phyloP scores from a whole-genome alignment of 1,140 invertebrate genomes.

The Camponotus pennsylvanicus region DNA sequence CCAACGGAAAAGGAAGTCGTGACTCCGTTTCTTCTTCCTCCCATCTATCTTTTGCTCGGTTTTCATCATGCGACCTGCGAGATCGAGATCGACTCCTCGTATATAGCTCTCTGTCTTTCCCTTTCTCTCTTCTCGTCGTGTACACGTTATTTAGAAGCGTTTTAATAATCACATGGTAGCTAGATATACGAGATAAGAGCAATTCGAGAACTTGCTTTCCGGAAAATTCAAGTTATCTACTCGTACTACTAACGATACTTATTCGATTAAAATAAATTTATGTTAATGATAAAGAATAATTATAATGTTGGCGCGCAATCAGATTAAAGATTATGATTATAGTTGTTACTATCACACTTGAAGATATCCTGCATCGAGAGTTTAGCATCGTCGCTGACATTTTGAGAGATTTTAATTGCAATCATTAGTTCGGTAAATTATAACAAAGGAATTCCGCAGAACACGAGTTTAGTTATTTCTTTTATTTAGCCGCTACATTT shows the following conservation, averaged over 20 bases:
- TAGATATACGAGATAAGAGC: neutral
- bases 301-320: neutral
- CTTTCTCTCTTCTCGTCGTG: neutral
- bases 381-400: neutral
- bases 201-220: neutral
- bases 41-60: neutral
- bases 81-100: neutral
- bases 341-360: neutral
- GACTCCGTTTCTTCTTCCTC: constrained; percentile 59
- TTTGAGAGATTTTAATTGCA: constrained; percentile 43
- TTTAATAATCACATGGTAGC: neutral
- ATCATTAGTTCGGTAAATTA: constrained; percentile 14
- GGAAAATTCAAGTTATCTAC: neutral
- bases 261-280: constrained; percentile 12
- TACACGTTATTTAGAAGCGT: neutral
- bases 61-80: constrained; percentile 12
- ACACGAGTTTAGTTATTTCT: neutral
- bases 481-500: neutral
- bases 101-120: neutral
- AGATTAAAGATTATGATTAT: constrained; percentile 9
- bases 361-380: neutral
- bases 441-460: neutral
- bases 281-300: neutral
- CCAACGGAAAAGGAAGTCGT: constrained; percentile 74
- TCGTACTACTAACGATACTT: neutral